phyloP scores from a whole-genome alignment of 2,888 invertebrate genomes.

The Desoria tigrina region DNA sequence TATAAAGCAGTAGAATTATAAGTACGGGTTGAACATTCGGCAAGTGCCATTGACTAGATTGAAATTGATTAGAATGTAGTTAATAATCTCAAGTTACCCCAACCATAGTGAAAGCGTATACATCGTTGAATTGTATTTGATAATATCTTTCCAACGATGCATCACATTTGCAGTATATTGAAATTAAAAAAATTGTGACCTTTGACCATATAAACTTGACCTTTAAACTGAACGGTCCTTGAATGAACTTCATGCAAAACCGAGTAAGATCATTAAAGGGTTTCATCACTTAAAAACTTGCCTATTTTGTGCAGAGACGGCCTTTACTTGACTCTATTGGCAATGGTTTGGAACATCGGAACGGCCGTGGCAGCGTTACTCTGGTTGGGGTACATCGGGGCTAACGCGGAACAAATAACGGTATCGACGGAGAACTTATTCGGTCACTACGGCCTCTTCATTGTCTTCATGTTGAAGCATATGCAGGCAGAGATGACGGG shows the following conservation, averaged over 20 bases:
- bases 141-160: no score
- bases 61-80: no score
- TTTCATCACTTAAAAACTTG: background rate
- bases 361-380: constrained; percentile 27
- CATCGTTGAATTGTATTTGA: no score
- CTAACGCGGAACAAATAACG: constrained; percentile 31
- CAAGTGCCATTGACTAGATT: no score
- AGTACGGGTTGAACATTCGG: background rate
- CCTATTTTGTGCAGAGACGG: constrained; percentile 37
- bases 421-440: constrained; percentile 25
- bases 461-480: constrained; percentile 40
- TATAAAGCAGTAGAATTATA: background rate
- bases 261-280: background rate
- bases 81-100: no score
- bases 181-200: no score
- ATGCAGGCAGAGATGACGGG: constrained; percentile 40
- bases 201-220: no score
- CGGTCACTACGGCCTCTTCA: constrained; percentile 43
- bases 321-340: constrained; percentile 27
- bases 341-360: constrained; percentile 35
- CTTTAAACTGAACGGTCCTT: no score
- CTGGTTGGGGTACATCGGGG: constrained; percentile 43
- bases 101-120: no score
- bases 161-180: no score
- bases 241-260: background rate